Base-by-base conservation (phyloP, 2,888 invertebrate genomes). In the Stenoptilia bipunctidactyla region DNA sequence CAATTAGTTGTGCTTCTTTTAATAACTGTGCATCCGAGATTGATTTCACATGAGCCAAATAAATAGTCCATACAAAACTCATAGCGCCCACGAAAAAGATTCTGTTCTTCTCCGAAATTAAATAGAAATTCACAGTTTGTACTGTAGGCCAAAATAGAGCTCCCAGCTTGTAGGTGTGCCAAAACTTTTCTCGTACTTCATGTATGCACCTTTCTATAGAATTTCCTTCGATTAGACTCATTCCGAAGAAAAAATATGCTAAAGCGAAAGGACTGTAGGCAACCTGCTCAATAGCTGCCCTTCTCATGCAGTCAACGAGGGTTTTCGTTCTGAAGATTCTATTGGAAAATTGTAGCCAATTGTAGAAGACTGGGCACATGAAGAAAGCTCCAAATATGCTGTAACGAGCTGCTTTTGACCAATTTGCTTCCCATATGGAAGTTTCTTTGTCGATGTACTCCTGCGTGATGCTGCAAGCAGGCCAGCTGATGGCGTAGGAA, bases 1-100 rank as follows among this genome's bases (percentile, higher is more conserved):
- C n/a, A n/a, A n/a, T n/a, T n/a, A n/a, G n/a, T n/a, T n/a, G n/a
- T n/a, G n/a, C n/a, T n/a, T n/a, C n/a, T n/a, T n/a, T n/a, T n/a
- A n/a, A n/a, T n/a, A n/a, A n/a, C n/a, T n/a, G n/a, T n/a, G n/a
- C n/a, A n/a, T n/a, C n/a, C n/a, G n/a, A n/a, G n/a, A n/a, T 25
- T 9, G 25, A 25, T 52, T 92, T 92, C 89, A 92, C 89, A 50
- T 92, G 92, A 0, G 92, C 91, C 45, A 93, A 76, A 58, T 90
- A 92, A 12, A 89, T 88, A 0, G 92, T 91, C 92, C 92, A 93
- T 20, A 91, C 65, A 41, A 92, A 86, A 59, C 92, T 92, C 42
- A 90, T 90, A 0, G 85, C 68, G 49, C 91, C 90, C 0, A 91
- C 90, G 48, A 91, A 91, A 1, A 90, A 85, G 1, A 92, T 89